Conservation (phyloP, 2,113 vertebrate species). For the Suncus etruscus region DNA sequence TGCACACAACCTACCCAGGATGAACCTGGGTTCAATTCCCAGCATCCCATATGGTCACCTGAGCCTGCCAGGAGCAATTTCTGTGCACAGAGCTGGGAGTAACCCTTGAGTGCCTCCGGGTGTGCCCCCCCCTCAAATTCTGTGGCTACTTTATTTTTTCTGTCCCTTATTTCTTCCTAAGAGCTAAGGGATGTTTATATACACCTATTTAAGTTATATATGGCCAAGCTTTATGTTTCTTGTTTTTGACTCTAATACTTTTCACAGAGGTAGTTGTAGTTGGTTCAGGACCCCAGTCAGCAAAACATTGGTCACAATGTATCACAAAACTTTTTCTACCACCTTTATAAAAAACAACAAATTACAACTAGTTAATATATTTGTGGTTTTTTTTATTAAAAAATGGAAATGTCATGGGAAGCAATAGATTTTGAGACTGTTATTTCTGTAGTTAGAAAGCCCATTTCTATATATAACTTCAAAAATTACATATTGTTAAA, state of each 20-base stretch:
- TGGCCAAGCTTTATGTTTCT: fast-evolving
- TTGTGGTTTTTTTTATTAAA: neutral
- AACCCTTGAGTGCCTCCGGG: no score
- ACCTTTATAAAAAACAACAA: neutral
- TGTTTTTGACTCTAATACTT: neutral
- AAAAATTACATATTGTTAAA: neutral
- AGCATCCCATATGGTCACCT: no score
- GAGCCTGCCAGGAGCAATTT: no score
- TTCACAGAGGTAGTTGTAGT: no score
- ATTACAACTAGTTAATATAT: neutral
- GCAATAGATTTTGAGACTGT: slow-evolving; percentile 13
- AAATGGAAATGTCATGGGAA: neutral
- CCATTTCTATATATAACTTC: neutral
- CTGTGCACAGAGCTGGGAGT: no score
- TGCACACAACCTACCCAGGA: no score
- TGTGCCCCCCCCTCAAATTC: neutral
- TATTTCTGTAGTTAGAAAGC: neutral
- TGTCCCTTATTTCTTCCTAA: neutral
- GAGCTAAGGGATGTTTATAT: no score
- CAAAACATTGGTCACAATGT: neutral
- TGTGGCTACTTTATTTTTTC: neutral
- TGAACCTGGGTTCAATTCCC: no score
- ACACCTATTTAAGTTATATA: neutral
- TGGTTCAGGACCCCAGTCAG: no score
- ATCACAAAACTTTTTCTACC: neutral